Percentiles rank a stretch among this genome's conserved stretches.
Conservation (phyloP, 2,797 vertebrate genomes). For the Amphiprion clarkii region DNA sequence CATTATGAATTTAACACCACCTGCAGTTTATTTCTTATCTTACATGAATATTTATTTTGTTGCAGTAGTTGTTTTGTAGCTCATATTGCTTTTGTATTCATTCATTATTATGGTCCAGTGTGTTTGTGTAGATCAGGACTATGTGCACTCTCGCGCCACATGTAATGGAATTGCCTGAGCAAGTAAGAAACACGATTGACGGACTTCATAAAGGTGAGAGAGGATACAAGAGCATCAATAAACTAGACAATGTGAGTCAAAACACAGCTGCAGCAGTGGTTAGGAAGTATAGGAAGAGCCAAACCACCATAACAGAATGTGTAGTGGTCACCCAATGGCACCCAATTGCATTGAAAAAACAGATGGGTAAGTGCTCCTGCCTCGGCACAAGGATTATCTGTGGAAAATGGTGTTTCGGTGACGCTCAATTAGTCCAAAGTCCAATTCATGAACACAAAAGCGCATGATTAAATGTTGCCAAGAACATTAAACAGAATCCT, state of each 20-base stretch:
- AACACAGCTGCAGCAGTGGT: background rate
- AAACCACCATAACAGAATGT: slow-evolving; percentile 7
- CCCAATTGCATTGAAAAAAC: background rate
- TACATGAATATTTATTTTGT: background rate
- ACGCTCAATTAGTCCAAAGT: background rate
- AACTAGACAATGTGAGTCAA: background rate
- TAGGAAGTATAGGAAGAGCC: background rate
- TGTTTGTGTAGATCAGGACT: no score
- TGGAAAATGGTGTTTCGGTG: background rate
- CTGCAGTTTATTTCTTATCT: background rate
- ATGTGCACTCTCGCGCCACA: no score
- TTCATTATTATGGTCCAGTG: no score
- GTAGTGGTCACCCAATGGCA: slow-evolving; percentile 5
- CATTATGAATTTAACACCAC: background rate
- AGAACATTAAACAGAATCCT: background rate
- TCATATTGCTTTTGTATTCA: background rate
- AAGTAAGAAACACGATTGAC: background rate
- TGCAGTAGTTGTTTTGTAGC: background rate
- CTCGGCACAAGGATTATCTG: slow-evolving; percentile 2
- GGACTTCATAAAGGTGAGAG: background rate
- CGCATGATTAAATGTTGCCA: background rate
- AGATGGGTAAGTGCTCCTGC: background rate
- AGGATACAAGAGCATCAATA: background rate
- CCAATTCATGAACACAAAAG: background rate
- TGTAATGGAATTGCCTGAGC: no score